Percentiles rank a stretch among this genome's conserved stretches.
Evolutionary conservation across 1,140 invertebrate species (phyloP).

Genomic region (Vanessa tameamea): DNA sequence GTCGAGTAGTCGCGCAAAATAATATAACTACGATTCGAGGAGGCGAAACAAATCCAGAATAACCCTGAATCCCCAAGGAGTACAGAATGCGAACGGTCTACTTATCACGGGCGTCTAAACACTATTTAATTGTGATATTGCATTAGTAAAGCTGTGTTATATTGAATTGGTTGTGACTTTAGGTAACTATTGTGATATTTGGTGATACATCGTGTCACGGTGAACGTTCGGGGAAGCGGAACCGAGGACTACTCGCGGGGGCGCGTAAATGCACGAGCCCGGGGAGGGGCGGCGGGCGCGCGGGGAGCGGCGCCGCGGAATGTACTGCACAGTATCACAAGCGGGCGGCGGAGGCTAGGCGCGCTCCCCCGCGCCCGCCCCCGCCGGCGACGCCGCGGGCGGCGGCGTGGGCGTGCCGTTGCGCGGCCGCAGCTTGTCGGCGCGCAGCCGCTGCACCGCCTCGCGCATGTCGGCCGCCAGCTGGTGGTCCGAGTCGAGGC

Average conservation of each 20-base stretch:
- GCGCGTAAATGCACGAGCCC: conserved; percentile 42
- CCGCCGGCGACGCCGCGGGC: conserved; percentile 50
- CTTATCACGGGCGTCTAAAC: conserved; percentile 59
- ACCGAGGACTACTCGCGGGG: conserved; percentile 36
- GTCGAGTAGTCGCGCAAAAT: not conserved
- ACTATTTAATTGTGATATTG: conserved; percentile 74
- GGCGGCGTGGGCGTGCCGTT: conserved; percentile 67
- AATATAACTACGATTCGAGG: not conserved
- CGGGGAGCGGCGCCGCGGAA: not conserved
- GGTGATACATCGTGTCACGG: conserved; percentile 61
- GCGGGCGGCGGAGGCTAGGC: conserved; percentile 33
- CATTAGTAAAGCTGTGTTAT: conserved; percentile 76
- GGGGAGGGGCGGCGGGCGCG: conserved; percentile 34
- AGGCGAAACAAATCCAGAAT: conserved; percentile 7
- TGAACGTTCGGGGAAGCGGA: conserved; percentile 54
- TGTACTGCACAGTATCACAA: conserved; percentile 6
- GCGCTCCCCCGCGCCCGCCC: conserved; percentile 47
- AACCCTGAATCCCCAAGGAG: conserved; percentile 46
- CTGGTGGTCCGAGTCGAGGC: conserved; percentile 75
- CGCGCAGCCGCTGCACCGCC: conserved; percentile 80
- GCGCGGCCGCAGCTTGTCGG: conserved; percentile 64
- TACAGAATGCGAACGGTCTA: conserved; percentile 51
- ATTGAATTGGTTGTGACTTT: conserved; percentile 73
- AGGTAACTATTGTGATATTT: conserved; percentile 80
- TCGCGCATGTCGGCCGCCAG: conserved; percentile 81